Evolutionary conservation across 2,113 vertebrate genomes (phyloP), one percentile per base, ranked within the genome.

Genomic region (Tamias sibiricus): DNA sequence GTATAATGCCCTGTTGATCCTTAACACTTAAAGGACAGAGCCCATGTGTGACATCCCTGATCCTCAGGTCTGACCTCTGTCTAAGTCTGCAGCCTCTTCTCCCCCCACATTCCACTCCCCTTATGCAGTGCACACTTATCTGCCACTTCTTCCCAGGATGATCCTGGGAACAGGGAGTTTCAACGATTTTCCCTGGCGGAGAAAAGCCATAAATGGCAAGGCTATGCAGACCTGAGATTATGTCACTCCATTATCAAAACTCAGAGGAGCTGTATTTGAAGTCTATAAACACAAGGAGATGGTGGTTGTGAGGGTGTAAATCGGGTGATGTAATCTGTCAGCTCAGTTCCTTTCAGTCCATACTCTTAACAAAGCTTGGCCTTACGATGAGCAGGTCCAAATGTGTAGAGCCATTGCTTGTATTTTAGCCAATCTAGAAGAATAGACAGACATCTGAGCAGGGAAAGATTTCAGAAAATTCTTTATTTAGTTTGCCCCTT

Each of bases 341-440:
- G 37, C 35, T 54, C 40, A 49, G 6, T 71, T 83, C n/a, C 44
- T 89, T 88, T 59, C 71, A 26, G 20, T 90, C 54, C 52, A 42
- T 26, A 66, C 42, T 96, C n/a, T 85, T 69, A 72, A 89, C 69
- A 85, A 26, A 42, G n/a, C 62, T 92, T 62, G 75, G 42, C 74
- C 44, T 66, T 69, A 84, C 52, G 37, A 42, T 13, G 30, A 71
- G 68, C 14, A 6, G 20, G 14, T 93, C 75, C 54, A 59, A 72
- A 28, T 52, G 22, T 0, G 26, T 12, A 64, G 44, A 87, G 3
- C 40, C 42, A 49, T 66, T 84, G 12, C 2, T 57, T 84, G 52
- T 22, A 37, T 84, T 94, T 94, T 52, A 89, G 54, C 17, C 19
- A 17, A 62, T 68, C 72, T 26, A 68, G 17, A 83, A 20, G 16